Evolutionary conservation across 2,113 vertebrate genomes (phyloP), one percentile per base, ranked within the genome.

Genomic region (Cervus canadensis): DNA sequence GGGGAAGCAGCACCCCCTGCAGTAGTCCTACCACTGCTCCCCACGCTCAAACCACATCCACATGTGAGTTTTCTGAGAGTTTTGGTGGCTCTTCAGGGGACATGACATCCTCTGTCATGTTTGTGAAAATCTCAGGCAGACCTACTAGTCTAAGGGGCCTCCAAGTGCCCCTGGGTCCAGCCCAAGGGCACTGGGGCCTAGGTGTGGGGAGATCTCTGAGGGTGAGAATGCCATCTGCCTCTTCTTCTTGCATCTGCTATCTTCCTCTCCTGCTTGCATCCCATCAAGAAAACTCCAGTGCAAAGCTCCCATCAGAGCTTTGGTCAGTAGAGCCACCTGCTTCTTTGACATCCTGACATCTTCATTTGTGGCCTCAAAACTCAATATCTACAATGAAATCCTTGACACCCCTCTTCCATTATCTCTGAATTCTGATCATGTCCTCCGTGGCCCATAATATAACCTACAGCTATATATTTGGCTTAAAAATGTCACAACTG

Each of bases 1-100:
- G 5, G n/a, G 48, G 78, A 64, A 50, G 45, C 0, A 5, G 30
- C 13, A 21, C 1, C 23, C 12, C 6, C 56, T 28, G 5, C 2
- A 33, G 30, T 15, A 28, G 62, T 28, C 62, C 54, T 78, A 13
- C n/a, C 28, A 8, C 2, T 15, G 21, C 15, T 16, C 76, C 23
- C 10, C 14, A 19, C 43, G 9, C 4, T n/a, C 6, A n/a, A 21
- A 16, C 40, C n/a, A 30, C 7, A 74, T 17, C 23, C 54, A 25
- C 5, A 2, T 17, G 56, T 62, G 7, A 45, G 21, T 84, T 78
- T 89, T 48, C 86, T 7, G 45, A 33, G 54, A 17, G n/a, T 36
- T 83, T 19, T 12, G 16, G 43, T 36, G 23, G 85, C 15, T 93
- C 6, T 52, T 64, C 43, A 45, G 1, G 2, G 10, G 78, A 30